phyloP scores from a whole-genome alignment of 2,797 vertebrate species.

The Eidolon dupreanum region DNA sequence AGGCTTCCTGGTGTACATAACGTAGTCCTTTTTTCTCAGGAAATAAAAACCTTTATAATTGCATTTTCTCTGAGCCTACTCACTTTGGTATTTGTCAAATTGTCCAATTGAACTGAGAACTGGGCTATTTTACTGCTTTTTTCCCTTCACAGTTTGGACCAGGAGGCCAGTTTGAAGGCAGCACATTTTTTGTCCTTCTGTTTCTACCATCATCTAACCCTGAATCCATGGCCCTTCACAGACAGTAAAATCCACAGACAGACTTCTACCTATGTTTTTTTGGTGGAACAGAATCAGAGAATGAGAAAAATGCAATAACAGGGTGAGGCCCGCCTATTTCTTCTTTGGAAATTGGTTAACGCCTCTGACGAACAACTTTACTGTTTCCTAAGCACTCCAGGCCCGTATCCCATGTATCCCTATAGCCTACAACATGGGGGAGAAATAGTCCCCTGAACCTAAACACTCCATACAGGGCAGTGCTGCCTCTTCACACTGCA shows the following conservation, averaged over 20 bases:
- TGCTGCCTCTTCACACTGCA: neutral
- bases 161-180: neutral
- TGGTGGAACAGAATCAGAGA: neutral
- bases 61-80: neutral
- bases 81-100: neutral
- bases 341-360: neutral
- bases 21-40: neutral
- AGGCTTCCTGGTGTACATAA: no score
- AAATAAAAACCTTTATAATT: neutral
- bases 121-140: no score
- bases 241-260: no score
- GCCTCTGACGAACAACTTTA: neutral
- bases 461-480: neutral
- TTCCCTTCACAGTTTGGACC: neutral
- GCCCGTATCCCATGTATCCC: no score
- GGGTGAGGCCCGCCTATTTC: neutral
- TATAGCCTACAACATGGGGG: neutral
- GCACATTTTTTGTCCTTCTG: neutral
- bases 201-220: neutral
- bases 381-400: neutral
- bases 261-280: neutral
- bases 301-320: neutral
- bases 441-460: neutral
- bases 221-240: neutral
- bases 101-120: neutral